Conservation (phyloP, 2,888 invertebrate genomes). For the Pristionchus mayeri region DNA sequence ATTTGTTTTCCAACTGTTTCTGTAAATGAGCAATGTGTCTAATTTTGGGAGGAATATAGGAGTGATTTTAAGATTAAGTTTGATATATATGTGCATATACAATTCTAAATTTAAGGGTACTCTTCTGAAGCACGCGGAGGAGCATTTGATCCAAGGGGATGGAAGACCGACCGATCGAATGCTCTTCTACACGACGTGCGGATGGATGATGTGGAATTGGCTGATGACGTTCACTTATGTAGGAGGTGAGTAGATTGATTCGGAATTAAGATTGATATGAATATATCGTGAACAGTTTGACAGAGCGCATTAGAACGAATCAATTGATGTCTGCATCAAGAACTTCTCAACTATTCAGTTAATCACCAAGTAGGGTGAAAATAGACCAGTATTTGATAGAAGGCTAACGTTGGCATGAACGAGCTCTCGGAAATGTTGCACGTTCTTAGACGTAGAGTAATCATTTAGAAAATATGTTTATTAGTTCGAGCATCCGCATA, state of each 20-base stretch:
- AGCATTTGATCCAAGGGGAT: constrained; percentile 80
- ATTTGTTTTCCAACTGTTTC: not conserved
- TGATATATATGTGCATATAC: not conserved
- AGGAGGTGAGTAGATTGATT: constrained; percentile 77
- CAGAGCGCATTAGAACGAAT: too few species aligned
- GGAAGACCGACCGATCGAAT: constrained; percentile 79
- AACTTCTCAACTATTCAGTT: too few species aligned
- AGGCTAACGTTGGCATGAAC: too few species aligned
- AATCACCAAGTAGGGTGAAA: too few species aligned
- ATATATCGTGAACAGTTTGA: too few species aligned
- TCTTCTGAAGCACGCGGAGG: constrained; percentile 80
- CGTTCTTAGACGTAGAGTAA: too few species aligned
- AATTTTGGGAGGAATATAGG: not conserved
- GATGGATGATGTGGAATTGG: constrained; percentile 83
- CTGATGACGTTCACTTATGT: constrained; percentile 78
- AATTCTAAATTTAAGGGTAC: constrained; percentile 78
- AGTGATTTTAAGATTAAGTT: constrained; percentile 47
- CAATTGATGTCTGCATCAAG: too few species aligned
- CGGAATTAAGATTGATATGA: too few species aligned
- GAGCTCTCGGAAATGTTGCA: too few species aligned
- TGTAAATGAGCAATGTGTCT: constrained; percentile 11
- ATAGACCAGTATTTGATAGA: too few species aligned
- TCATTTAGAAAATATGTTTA: too few species aligned
- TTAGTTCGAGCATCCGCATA: too few species aligned
- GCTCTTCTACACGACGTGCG: constrained; percentile 81